Conservation (phyloP, 2,113 vertebrate species). For the Actenoides lindsayi region DNA sequence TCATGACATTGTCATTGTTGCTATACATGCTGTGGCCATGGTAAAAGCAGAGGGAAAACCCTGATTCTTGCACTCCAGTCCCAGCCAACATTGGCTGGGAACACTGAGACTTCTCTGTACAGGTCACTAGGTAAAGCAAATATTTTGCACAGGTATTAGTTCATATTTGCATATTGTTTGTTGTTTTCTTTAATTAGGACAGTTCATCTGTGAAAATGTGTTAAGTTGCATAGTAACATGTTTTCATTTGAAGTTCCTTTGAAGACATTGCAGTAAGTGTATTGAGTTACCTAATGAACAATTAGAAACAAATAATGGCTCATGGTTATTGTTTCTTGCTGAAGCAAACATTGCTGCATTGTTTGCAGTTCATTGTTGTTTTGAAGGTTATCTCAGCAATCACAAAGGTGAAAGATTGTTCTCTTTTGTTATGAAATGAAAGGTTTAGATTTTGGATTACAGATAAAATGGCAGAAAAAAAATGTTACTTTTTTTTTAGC, state of each 20-base stretch:
- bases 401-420: not conserved
- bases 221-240: not conserved
- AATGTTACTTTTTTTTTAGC: not conserved
- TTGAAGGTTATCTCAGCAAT: not conserved
- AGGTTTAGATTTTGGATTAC: not conserved
- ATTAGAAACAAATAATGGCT: not conserved
- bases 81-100: not conserved
- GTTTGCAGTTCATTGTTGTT: not conserved
- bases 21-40: fast-evolving
- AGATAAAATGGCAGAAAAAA: not conserved
- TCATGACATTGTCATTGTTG: not conserved
- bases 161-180: not conserved
- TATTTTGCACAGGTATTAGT: not conserved
- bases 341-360: not conserved
- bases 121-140: not conserved
- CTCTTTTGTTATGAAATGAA: not conserved
- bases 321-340: not conserved
- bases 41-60: not conserved
- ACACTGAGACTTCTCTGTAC: not conserved
- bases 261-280: not conserved
- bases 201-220: not conserved
- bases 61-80: not conserved
- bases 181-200: not conserved
- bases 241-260: not conserved
- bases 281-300: not conserved